Evolutionary conservation across 2,113 vertebrate species (phyloP), one percentile per base, ranked within the genome.

Genomic region (Eulemur macaco): DNA sequence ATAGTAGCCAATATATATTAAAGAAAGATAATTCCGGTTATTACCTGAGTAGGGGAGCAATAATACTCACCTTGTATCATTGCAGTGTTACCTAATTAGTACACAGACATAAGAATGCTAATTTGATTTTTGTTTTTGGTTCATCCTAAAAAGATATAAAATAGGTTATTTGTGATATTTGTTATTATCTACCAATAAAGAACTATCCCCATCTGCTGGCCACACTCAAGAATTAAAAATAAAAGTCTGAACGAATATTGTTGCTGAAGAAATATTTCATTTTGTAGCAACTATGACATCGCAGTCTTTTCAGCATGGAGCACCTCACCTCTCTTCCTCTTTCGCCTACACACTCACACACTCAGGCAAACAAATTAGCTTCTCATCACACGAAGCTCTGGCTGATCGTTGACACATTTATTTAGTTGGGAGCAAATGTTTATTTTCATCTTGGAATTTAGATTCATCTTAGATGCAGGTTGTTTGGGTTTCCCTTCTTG

Each of bases 151-250:
- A 86, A 63, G 52, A 91, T 90, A 89, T 20, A 83, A 84, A 68
- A 23, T 73, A 76, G 39, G 5, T 86, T 66, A 29, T 31, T 91
- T 69, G 78, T 71, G 50, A 29, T 15, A 52, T 5, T 74, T 54
- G 54, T 95, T 80, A 17, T 88, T 76, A 60, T 37, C 39, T 45
- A 96, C 87, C 76, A 71, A 73, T 96, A 96, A 97, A 97, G 96
- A 94, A 84, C 90, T 96, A 97, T 74, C 96, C 25, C 97, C 97
- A 97, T 76, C 96, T 98, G 90, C 94, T 97, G 96, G 97, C 50
- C 80, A 82, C 20, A 76, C 10, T 92, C 73, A 95, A 66, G 78
- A 97, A 96, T 95, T 89, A 96, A 96, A 95, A 94, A 64, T 76
- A 71, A 82, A 96, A 45, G 25, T 31, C 18, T 89, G 42, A 71